A percentile compares a stretch with the other conserved stretches of the same genome.
Evolutionary conservation across 1,140 invertebrate genomes (phyloP).

Genomic region (Trichonephila clavipes): DNA sequence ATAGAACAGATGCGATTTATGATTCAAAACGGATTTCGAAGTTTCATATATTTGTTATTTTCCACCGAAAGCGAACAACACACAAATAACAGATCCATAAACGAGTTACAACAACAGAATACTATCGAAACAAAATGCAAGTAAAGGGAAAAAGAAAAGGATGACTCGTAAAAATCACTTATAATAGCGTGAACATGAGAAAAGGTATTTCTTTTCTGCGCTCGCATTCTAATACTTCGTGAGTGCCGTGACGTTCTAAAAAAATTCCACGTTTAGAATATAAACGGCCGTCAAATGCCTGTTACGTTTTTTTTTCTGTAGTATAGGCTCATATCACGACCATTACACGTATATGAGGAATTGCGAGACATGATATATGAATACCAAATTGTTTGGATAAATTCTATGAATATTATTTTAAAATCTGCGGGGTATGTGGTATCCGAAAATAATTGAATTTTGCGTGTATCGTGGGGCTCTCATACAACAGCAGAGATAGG

Average conservation of each 20-base stretch:
- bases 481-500: not conserved
- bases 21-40: too few species aligned
- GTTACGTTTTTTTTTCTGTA: not conserved
- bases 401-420: not conserved
- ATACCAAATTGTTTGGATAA: not conserved
- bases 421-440: not conserved
- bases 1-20: too few species aligned
- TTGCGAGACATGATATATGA: not conserved
- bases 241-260: not conserved
- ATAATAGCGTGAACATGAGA: not conserved
- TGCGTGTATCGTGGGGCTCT: not conserved
- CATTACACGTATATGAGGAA: not conserved
- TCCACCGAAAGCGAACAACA: not conserved
- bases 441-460: not conserved
- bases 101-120: not conserved
- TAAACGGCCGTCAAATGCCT: not conserved
- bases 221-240: not conserved
- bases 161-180: slow-evolving; percentile 28
- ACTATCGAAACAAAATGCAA: not conserved
- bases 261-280: not conserved
- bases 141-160: not conserved
- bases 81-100: not conserved
- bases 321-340: not conserved
- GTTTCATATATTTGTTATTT: not conserved
- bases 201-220: not conserved